Evolutionary conservation across 2,888 invertebrate species (phyloP).

Genomic region (Leucania comma): DNA sequence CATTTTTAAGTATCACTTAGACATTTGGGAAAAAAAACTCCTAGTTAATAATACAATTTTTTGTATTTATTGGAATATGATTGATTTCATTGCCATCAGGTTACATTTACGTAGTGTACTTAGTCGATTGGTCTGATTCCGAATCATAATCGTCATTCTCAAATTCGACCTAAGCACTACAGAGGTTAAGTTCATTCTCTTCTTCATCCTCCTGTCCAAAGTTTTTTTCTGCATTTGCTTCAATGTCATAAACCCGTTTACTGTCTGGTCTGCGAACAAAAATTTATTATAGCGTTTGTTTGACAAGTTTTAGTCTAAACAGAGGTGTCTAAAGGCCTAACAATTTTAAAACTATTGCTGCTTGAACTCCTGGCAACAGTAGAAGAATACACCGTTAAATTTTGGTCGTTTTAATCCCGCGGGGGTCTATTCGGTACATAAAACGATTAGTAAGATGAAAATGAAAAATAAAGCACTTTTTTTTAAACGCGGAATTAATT

Average conservation of each 20-base stretch:
- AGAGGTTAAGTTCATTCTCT: neutral
- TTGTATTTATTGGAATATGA: neutral
- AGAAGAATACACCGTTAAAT: no score
- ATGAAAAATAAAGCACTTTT: no score
- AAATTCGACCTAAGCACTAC: neutral
- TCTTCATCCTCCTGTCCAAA: constrained; percentile 3
- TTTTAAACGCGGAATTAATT: no score
- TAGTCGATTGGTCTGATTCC: neutral
- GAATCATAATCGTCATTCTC: neutral
- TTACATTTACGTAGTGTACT: no score
- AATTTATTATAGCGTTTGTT: neutral
- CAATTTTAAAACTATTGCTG: neutral
- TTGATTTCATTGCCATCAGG: no score
- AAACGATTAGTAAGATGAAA: no score
- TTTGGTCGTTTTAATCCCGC: no score
- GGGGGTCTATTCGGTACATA: no score
- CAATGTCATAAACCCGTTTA: no score
- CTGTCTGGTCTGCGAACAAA: neutral
- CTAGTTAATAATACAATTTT: neutral
- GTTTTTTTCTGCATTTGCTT: neutral
- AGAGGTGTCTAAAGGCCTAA: neutral
- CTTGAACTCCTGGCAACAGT: neutral
- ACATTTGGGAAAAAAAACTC: neutral
- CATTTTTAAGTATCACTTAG: no score
- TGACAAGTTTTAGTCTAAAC: constrained; percentile 13